Conservation (phyloP, 2,113 vertebrate genomes). For the Zosterops japonicus region DNA sequence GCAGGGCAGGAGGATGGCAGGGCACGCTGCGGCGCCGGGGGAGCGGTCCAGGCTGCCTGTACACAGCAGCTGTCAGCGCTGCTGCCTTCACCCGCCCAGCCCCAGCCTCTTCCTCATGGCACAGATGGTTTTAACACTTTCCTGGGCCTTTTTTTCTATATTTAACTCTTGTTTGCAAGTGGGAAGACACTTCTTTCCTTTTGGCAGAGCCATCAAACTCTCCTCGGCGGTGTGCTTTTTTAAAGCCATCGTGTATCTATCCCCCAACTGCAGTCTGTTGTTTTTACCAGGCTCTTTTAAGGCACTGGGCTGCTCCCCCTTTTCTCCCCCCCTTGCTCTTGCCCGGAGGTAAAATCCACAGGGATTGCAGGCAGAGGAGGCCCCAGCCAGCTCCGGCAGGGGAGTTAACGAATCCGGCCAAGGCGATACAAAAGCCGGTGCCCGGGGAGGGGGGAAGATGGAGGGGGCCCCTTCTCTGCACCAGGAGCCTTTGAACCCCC, state of each 20-base stretch:
- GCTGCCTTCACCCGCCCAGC: slow-evolving; percentile 27
- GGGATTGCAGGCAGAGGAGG: slow-evolving; percentile 56
- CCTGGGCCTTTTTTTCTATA: slow-evolving; percentile 34
- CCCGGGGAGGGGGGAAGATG: slow-evolving; percentile 26
- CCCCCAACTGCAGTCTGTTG: slow-evolving; percentile 40
- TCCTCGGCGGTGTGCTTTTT: slow-evolving; percentile 39
- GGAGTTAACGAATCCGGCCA: slow-evolving; percentile 60
- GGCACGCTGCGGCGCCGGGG: not conserved
- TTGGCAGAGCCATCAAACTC: slow-evolving; percentile 39
- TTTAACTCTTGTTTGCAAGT: slow-evolving; percentile 57
- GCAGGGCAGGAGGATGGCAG: not conserved
- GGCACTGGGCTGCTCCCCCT: slow-evolving; percentile 4
- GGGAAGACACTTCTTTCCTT: slow-evolving; percentile 50
- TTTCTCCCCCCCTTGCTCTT: slow-evolving; percentile 1
- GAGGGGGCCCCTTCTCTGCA: slow-evolving; percentile 46
- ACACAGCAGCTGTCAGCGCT: slow-evolving; percentile 33
- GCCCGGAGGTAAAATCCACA: slow-evolving; percentile 65
- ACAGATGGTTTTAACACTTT: slow-evolving; percentile 60
- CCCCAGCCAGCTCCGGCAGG: slow-evolving; percentile 44
- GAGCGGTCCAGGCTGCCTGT: slow-evolving; percentile 11
- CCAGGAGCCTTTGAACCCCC: slow-evolving; percentile 49
- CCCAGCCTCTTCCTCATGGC: slow-evolving; percentile 39
- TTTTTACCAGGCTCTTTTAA: slow-evolving; percentile 56
- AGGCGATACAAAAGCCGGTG: slow-evolving; percentile 67
- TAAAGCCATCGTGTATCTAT: slow-evolving; percentile 11